These are phyloP conservation scores for Sympetrum striolatum DNA, from an alignment of 2,888 invertebrate genomes.

Conservation along the genomic window DNA sequence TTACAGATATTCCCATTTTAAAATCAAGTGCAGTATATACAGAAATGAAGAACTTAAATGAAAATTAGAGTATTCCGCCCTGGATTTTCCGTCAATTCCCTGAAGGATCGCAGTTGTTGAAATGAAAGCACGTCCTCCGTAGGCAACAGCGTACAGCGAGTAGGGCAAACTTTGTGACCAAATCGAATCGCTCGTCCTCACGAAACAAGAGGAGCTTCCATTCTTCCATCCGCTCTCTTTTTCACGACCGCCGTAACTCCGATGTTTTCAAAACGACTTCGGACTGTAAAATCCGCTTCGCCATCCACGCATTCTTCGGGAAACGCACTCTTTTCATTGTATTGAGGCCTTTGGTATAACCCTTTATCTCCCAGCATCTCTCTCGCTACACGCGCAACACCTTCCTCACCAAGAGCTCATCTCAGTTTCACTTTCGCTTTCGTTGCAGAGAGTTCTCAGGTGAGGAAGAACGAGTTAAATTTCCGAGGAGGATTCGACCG, in stretches of 20 bases:
- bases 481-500: too few species aligned
- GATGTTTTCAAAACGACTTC: conserved; percentile 23
- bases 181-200: not conserved
- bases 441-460: not conserved
- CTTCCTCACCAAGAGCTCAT: not conserved
- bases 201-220: not conserved
- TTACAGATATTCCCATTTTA: too few species aligned
- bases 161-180: not conserved
- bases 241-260: not conserved
- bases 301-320: conserved; percentile 9
- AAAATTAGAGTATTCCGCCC: too few species aligned
- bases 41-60: too few species aligned
- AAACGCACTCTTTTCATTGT: conserved; percentile 1
- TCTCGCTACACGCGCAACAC: not conserved
- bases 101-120: not conserved
- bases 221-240: not conserved
- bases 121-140: not conserved
- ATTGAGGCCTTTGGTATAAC: not conserved
- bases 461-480: too few species aligned
- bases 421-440: conserved; percentile 22
- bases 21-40: too few species aligned
- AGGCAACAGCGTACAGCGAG: not conserved
- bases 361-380: conserved; percentile 16
- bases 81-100: too few species aligned
- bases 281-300: conserved; percentile 26